These are phyloP conservation scores for Heliconius erato DNA, from an alignment of 2,888 invertebrate genomes.

Conservation along the genomic window DNA sequence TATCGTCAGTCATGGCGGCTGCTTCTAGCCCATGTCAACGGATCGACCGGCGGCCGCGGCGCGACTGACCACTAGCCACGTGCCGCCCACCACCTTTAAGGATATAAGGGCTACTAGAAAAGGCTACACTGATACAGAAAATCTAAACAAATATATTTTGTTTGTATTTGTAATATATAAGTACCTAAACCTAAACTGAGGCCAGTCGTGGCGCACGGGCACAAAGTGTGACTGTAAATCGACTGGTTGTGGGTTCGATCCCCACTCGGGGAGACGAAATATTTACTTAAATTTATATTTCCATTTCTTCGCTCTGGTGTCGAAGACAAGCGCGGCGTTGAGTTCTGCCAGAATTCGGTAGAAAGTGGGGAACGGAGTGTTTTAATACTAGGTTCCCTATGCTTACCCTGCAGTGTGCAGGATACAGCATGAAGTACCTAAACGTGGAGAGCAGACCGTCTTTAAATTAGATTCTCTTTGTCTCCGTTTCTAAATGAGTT, in stretches of 20 bases:
- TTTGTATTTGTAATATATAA: background rate
- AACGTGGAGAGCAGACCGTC: background rate
- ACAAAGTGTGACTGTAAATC: no score
- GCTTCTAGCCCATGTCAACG: slow-evolving; percentile 63
- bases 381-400: no score
- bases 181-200: background rate
- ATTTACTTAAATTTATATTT: no score
- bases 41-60: slow-evolving; percentile 70
- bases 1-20: slow-evolving; percentile 75
- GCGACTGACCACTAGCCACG: slow-evolving; percentile 79
- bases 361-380: no score
- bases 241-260: no score
- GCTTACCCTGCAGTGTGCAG: no score
- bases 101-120: slow-evolving; percentile 59
- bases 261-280: no score
- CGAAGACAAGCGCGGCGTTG: no score
- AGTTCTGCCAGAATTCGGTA: no score
- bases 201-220: no score
- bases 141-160: background rate
- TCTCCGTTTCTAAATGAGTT: background rate
- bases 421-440: no score
- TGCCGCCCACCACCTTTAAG: slow-evolving; percentile 62
- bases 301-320: no score
- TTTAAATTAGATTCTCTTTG: background rate
- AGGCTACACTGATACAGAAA: slow-evolving; percentile 25